A percentile compares a stretch with the other conserved stretches of the same genome.
phyloP scores from a whole-genome alignment of 2,888 invertebrate species.

The Rugalucina vietnamica region DNA sequence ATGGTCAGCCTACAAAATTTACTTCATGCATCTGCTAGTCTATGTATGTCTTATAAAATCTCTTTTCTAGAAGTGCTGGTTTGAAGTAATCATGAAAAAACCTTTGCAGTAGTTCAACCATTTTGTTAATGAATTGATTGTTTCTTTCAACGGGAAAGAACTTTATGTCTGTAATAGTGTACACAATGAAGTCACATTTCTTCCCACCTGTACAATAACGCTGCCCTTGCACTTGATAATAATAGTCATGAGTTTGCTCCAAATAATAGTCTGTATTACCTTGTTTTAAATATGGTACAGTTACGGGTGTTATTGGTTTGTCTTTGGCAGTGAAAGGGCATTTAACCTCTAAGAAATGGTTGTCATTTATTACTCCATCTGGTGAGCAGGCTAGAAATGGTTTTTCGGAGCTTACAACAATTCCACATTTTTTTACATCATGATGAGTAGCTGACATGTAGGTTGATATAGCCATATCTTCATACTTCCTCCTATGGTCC shows the following conservation, averaged over 20 bases:
- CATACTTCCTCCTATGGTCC: conserved; percentile 8
- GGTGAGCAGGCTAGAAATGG: conserved; percentile 46
- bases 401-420: background rate
- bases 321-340: conserved; percentile 33
- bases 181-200: background rate
- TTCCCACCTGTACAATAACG: background rate
- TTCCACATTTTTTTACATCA: background rate
- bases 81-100: background rate
- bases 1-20: no score
- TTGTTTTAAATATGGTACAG: background rate
- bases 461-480: background rate
- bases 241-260: conserved; percentile 2
- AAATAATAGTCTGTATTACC: background rate
- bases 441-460: background rate
- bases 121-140: background rate
- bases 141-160: background rate
- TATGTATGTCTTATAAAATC: conserved; percentile 6
- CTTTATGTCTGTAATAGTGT: background rate
- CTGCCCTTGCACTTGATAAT: conserved; percentile 5
- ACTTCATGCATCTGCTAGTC: no score
- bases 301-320: background rate
- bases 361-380: conserved; percentile 35
- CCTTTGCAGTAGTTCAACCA: background rate
- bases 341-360: conserved; percentile 38
- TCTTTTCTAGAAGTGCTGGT: background rate